Conservation (phyloP, 1,140 invertebrate species). For the Anastatus disparis region DNA sequence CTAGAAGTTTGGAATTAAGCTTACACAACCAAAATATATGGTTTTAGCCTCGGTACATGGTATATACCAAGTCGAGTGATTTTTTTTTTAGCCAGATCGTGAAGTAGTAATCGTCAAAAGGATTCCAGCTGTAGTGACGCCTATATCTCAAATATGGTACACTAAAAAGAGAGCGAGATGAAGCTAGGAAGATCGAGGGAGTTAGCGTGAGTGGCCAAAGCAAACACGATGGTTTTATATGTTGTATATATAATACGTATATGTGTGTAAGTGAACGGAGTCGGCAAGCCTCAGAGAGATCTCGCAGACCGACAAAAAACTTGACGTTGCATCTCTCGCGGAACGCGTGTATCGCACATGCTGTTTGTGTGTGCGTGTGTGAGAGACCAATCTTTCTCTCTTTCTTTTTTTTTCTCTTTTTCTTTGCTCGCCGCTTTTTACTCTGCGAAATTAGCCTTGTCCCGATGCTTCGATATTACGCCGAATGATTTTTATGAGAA, state of each 20-base stretch:
- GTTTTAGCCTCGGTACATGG: too few relatives aligned
- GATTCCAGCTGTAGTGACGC: constrained; percentile 23
- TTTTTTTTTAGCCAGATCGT: too few relatives aligned
- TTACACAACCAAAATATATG: too few relatives aligned
- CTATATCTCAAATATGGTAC: constrained; percentile 11
- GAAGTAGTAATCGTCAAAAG: constrained; percentile 27
- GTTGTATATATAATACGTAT: too few relatives aligned
- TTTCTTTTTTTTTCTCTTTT: background rate
- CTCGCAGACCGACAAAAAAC: constrained; percentile 56
- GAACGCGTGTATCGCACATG: constrained; percentile 57
- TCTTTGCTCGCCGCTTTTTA: background rate
- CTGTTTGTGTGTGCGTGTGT: constrained; percentile 19
- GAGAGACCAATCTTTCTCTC: too few relatives aligned
- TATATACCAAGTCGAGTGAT: too few relatives aligned
- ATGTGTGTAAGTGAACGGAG: too few relatives aligned
- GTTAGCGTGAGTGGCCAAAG: constrained; percentile 43
- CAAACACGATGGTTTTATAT: constrained; percentile 31
- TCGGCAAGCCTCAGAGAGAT: constrained; percentile 48
- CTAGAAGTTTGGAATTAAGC: too few relatives aligned
- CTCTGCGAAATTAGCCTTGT: constrained; percentile 16
- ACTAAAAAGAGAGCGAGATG: background rate
- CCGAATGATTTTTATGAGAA: constrained; percentile 21
- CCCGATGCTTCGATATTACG: constrained; percentile 8
- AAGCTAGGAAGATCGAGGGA: constrained; percentile 39
- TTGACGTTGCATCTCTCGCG: constrained; percentile 44